Conservation (phyloP, 2,888 invertebrate species). For the Synergus umbraculus region DNA sequence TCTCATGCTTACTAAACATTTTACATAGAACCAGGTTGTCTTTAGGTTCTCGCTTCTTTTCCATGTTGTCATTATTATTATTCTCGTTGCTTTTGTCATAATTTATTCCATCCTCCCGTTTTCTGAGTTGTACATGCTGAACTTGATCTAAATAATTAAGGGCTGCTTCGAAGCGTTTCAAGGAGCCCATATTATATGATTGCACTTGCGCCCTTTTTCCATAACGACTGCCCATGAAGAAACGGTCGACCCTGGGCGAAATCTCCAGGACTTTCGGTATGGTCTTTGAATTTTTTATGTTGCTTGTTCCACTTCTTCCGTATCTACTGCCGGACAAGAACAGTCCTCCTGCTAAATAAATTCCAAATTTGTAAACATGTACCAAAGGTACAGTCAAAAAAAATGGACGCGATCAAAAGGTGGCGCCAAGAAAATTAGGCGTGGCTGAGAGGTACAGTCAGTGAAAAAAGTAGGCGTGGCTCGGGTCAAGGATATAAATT, state of each 20-base stretch:
- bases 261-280: slow-evolving; percentile 58
- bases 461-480: too few relatives aligned
- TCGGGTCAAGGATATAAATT: background rate
- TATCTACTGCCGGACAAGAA: slow-evolving; percentile 67
- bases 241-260: slow-evolving; percentile 68
- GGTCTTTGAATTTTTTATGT: slow-evolving; percentile 45
- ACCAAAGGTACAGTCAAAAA: too few relatives aligned
- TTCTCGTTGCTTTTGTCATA: slow-evolving; percentile 41
- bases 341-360: slow-evolving; percentile 42
- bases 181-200: slow-evolving; percentile 29
- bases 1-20: slow-evolving; percentile 45
- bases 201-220: slow-evolving; percentile 67
- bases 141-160: slow-evolving; percentile 60
- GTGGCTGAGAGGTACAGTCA: too few relatives aligned
- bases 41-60: slow-evolving; percentile 2
- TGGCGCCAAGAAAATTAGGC: too few relatives aligned
- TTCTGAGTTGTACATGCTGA: slow-evolving; percentile 43
- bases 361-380: too few relatives aligned
- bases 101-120: slow-evolving; percentile 42
- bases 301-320: slow-evolving; percentile 59
- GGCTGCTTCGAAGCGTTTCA: slow-evolving; percentile 56
- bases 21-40: slow-evolving; percentile 26
- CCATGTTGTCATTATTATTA: slow-evolving; percentile 43
- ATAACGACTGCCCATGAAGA: slow-evolving; percentile 73
- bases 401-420: background rate